Evolutionary conservation across 2,888 invertebrate species (phyloP).

Genomic region (Auanema freiburgensis): DNA sequence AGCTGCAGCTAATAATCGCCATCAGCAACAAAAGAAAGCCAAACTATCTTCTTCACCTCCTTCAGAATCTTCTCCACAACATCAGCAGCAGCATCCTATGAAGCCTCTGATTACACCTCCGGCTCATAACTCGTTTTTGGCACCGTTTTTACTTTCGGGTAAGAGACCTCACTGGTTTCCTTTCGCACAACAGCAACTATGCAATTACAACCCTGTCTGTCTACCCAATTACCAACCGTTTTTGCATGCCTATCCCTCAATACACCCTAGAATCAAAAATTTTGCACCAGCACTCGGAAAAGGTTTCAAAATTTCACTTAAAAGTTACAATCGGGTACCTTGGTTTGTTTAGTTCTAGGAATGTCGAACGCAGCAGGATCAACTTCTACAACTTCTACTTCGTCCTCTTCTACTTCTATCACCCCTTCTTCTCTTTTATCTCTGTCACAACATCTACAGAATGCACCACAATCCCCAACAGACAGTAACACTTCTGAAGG

Average conservation of each 20-base stretch:
- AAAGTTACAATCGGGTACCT: too few relatives aligned
- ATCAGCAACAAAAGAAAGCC: conserved; percentile 36
- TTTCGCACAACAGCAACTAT: conserved; percentile 14
- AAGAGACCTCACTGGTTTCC: conserved; percentile 5
- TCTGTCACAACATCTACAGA: conserved; percentile 8
- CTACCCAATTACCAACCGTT: not conserved
- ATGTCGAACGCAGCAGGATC: too few relatives aligned
- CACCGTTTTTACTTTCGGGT: conserved; percentile 46
- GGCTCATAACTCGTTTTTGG: conserved; percentile 26
- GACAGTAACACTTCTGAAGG: too few relatives aligned
- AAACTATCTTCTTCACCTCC: conserved; percentile 11
- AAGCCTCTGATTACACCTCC: conserved; percentile 11
- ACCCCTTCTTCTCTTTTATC: conserved; percentile 20
- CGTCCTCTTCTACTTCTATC: conserved; percentile 5
- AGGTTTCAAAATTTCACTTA: too few relatives aligned
- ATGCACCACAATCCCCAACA: too few relatives aligned
- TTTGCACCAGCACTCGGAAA: too few relatives aligned
- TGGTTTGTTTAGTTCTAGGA: too few relatives aligned
- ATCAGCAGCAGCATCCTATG: conserved; percentile 3
- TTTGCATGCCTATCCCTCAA: conserved; percentile 1
- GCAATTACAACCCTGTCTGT: conserved; percentile 7
- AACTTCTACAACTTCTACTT: not conserved
- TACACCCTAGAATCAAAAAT: not conserved
- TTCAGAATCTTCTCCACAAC: conserved; percentile 8
- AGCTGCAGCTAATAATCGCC: conserved; percentile 50